Evolutionary conservation across 2,888 invertebrate genomes (phyloP).

Genomic region (Himalopsyche anomala): DNA sequence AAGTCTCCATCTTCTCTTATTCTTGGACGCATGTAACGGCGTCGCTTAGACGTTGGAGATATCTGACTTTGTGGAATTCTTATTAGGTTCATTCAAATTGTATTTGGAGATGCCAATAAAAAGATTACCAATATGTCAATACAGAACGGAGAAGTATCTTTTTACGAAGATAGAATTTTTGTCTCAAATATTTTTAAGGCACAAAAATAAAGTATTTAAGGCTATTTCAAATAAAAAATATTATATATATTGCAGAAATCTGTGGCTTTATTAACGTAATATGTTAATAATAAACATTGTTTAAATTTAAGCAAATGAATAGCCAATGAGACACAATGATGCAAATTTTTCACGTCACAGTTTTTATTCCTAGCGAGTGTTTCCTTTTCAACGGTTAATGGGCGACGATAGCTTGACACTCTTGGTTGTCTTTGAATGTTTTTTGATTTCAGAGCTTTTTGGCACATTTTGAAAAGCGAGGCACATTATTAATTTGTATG

Average conservation of each 20-base stretch:
- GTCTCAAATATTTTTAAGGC: no score
- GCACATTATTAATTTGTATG: not conserved
- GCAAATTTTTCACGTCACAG: not conserved
- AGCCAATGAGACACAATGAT: not conserved
- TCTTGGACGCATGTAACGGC: not conserved
- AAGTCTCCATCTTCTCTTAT: not conserved
- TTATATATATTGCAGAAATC: not conserved
- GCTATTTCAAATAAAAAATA: no score
- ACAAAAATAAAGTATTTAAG: no score
- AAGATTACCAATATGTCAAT: no score
- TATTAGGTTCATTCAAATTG: not conserved
- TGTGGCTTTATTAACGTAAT: not conserved
- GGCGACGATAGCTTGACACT: not conserved
- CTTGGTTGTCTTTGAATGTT: not conserved
- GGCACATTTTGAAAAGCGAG: not conserved
- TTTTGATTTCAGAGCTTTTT: not conserved
- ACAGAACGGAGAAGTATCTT: no score
- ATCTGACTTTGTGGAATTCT: not conserved
- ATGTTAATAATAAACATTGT: not conserved
- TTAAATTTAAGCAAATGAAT: not conserved
- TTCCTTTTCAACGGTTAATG: constrained; percentile 40
- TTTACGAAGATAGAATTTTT: no score
- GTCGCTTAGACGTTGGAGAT: not conserved
- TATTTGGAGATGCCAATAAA: not conserved
- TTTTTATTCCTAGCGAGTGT: constrained; percentile 20